Conservation (phyloP, 2,888 invertebrate genomes). For the Aphodius sticticus region DNA sequence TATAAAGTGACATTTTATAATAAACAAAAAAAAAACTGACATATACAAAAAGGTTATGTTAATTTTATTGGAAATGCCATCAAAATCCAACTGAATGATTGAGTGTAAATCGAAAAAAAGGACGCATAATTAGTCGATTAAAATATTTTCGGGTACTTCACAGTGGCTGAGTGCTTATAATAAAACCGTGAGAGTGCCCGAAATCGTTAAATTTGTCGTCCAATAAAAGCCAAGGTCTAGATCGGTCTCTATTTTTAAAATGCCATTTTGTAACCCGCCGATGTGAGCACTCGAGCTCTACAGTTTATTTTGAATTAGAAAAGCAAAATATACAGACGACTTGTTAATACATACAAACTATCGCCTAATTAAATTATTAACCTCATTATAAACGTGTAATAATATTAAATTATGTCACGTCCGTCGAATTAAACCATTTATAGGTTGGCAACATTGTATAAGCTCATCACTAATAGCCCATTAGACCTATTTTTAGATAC, state of each 20-base stretch:
- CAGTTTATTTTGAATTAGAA: not conserved
- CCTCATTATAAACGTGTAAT: not conserved
- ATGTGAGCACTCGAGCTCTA: not conserved
- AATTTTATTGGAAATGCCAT: no score
- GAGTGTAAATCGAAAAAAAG: not conserved
- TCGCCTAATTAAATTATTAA: not conserved
- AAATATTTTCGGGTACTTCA: not conserved
- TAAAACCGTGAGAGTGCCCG: not conserved
- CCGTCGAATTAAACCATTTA: not conserved
- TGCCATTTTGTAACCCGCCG: not conserved
- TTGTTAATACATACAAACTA: not conserved
- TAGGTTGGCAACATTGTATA: not conserved
- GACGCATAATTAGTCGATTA: not conserved
- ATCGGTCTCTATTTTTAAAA: conserved; percentile 4
- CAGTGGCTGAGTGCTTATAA: not conserved
- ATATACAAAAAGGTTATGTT: no score
- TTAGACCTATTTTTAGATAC: not conserved
- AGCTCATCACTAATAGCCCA: not conserved
- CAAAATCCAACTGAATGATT: no score
- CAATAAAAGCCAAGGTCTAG: not conserved
- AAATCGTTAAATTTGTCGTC: conserved; percentile 4
- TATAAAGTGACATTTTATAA: no score
- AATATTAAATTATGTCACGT: not conserved
- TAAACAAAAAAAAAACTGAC: no score
- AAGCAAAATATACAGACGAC: not conserved